Evolutionary conservation across 2,113 vertebrate species (phyloP).

Genomic region (Chloroceryle aenea): DNA sequence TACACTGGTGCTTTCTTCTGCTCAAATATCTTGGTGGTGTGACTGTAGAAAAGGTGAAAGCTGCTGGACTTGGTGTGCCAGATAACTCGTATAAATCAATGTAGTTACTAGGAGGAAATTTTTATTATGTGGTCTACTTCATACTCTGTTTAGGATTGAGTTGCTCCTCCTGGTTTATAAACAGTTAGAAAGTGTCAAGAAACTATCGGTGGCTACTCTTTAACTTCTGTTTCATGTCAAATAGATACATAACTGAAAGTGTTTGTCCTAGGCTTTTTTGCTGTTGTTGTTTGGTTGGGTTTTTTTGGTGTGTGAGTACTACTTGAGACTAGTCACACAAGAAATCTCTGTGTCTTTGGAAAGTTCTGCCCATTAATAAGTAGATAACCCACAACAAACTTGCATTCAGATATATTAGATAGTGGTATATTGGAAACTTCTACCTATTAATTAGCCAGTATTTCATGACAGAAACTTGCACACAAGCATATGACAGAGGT

Average conservation of each 20-base stretch:
- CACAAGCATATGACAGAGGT: not conserved
- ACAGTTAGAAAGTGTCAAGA: not conserved
- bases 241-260: not conserved
- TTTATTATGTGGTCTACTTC: not conserved
- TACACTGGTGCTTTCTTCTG: not conserved
- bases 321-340: not conserved
- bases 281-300: not conserved
- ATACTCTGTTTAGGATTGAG: not conserved
- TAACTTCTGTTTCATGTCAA: not conserved
- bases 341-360: not conserved
- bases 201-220: not conserved
- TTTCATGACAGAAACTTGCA: not conserved
- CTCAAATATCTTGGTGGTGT: fast-evolving
- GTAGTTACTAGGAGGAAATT: not conserved
- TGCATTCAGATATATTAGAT: not conserved
- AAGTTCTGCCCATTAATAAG: not conserved
- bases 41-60: not conserved
- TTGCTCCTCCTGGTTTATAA: not conserved
- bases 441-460: not conserved
- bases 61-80: not conserved
- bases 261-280: not conserved
- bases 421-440: not conserved
- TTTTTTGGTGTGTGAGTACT: not conserved
- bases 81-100: not conserved
- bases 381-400: not conserved